Base-by-base conservation (phyloP, 2,113 vertebrate genomes). In the Phalacrocorax brasilianus region DNA sequence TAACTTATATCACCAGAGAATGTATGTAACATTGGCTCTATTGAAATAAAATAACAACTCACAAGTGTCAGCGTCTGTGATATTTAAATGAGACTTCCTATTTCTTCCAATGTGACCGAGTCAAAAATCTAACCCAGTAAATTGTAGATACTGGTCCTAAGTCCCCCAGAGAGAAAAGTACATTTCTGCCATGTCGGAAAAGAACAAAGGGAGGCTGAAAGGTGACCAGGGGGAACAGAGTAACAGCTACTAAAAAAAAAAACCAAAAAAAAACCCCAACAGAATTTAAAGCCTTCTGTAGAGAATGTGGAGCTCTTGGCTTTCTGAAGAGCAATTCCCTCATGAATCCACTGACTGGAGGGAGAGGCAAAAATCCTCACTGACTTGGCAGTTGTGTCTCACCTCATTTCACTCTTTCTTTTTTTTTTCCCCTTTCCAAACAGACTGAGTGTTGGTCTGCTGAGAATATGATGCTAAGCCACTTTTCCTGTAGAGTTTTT, bases 401-500 rank as follows among this genome's bases (percentile, higher is more conserved):
- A 98, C 94, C 93, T 97, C 97, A 98, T 97, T 96, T 97, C 96
- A 93, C 91, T 96, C 77, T 75, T 93, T 52, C 56, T 88, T 94
- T 91, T 85, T 81, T 68, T 88, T 63, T 50, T 53, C 7, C 16
- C 75, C 67, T 92, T 97, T 96, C 83, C 68, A 97, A 96, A 88
- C 91, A 97, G 95, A 93, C 83, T 55, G 91, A 97, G 85, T 91
- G 96, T 93, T 95, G 95, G 97, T 97, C 97, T 94, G 92, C 66
- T 88, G 97, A 98, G 97, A 97, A 97, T 98, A 94, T 59, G 90
- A 98, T 95, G 97, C 89, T 98, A 98, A 98, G 97, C 91, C 93
- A 96, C 95, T 97, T 98, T 98, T 98, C 97, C 98, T 98, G 97
- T 93, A 96, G 96, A 97, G 95, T 97, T 98, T 98, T 98, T 93